Conservation (phyloP, 2,113 vertebrate genomes). For the Corythaixoides concolor region DNA sequence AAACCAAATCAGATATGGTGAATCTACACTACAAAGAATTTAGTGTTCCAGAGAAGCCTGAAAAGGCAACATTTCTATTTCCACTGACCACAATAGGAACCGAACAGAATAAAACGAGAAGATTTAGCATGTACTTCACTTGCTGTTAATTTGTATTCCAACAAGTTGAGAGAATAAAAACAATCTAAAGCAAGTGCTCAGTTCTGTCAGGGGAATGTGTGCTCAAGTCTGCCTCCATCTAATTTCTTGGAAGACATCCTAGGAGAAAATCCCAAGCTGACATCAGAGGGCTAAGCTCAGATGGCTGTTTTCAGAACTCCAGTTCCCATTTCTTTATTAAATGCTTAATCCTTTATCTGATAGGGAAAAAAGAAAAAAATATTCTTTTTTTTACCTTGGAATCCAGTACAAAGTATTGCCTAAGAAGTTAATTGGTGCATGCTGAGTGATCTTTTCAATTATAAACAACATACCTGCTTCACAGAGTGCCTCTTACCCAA, state of each 20-base stretch:
- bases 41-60: not conserved
- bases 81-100: not conserved
- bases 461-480: not conserved
- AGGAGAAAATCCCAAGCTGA: not conserved
- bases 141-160: not conserved
- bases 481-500: not conserved
- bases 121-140: not conserved
- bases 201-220: not conserved
- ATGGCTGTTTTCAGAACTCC: not conserved
- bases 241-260: not conserved
- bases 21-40: not conserved
- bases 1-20: not conserved
- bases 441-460: not conserved
- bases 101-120: not conserved
- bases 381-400: not conserved
- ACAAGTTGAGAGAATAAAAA: not conserved
- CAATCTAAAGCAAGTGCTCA: not conserved
- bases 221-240: not conserved
- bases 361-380: not conserved
- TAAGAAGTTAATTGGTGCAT: not conserved
- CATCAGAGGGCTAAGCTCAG: not conserved
- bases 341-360: not conserved
- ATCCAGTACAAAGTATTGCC: not conserved
- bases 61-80: not conserved
- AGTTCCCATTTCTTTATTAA: conserved; percentile 9